Evolutionary conservation across 2,113 vertebrate species (phyloP).

Genomic region (Nesospiza acunhae): DNA sequence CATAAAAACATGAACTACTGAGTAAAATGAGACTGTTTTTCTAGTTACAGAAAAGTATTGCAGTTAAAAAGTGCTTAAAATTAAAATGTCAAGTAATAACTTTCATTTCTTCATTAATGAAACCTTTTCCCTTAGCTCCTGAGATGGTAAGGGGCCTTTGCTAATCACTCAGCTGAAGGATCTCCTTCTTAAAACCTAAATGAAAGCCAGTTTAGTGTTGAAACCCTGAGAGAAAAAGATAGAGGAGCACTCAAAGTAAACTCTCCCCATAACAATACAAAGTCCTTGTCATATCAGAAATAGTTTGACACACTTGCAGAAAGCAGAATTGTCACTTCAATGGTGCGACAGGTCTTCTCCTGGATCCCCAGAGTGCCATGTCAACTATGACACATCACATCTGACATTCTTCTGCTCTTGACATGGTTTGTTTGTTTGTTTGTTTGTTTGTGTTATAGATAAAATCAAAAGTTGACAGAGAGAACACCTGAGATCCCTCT

Average conservation of each 20-base stretch:
- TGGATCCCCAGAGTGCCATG: neutral
- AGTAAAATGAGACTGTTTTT: neutral
- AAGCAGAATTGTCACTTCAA: neutral
- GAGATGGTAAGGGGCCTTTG: neutral
- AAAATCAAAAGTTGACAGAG: neutral
- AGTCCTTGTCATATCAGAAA: neutral
- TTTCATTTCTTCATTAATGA: neutral
- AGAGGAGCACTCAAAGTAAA: neutral
- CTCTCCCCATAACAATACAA: neutral
- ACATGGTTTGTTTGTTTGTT: neutral
- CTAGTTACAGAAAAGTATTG: neutral
- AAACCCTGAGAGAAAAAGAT: neutral
- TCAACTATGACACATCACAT: neutral
- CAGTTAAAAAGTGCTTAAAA: neutral
- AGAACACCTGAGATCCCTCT: neutral
- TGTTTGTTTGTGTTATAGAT: neutral
- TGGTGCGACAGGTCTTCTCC: neutral
- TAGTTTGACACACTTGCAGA: neutral
- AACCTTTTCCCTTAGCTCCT: neutral
- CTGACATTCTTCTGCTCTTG: neutral
- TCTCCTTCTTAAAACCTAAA: neutral
- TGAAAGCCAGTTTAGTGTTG: neutral
- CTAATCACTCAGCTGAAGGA: neutral
- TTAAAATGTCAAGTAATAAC: neutral
- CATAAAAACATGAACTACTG: neutral